Evolutionary conservation across 2,113 vertebrate species (phyloP), one percentile per base, ranked within the genome.

Genomic region (Dolichotis patagonum): DNA sequence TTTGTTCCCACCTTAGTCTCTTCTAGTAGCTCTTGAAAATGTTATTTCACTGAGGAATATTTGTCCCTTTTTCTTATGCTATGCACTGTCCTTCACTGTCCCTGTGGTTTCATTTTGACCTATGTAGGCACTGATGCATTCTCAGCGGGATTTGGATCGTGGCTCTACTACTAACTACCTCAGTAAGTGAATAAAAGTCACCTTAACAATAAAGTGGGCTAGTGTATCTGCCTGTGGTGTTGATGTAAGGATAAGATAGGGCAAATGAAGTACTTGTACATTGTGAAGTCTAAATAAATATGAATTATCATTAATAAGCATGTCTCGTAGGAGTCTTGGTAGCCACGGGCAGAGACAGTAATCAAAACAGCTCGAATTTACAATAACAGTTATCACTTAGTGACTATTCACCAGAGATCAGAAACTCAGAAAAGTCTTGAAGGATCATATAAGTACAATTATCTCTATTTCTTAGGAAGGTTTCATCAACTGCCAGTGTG

Each of bases 211-310:
- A 24, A 86, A 46, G 7, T 75, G 24, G 20, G 28, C 77, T 52
- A 46, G 0, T 63, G 41, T 6, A 62, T 32, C 52, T 89, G 43
- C 26, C 30, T 91, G 19, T 20, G 56, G 54, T 75, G 73, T 35
- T 77, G 56, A 75, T 22, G 3, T 56, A 67, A 87, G 49, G 81
- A 60, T 71, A 84, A 93, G 30, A 22, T 26, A n/a, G 46, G 63
- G 24, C 43, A 26, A 35, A 30, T 28, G 30, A 80, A 91, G 38
- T 35, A 26, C 1, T 22, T 13, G 2, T 16, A 60, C 19, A n/a
- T 10, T 43, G n/a, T 67, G 24, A 32, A 83, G 38, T 67, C 43
- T 93, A 85, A 71, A 60, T 87, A 95, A 85, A 90, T 88, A 49
- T 2, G 3, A 30, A 28, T 91, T 58, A 58, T 26, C 30, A 7